Conservation (phyloP, 1,140 invertebrate species). For the Nephotettix cincticeps region DNA sequence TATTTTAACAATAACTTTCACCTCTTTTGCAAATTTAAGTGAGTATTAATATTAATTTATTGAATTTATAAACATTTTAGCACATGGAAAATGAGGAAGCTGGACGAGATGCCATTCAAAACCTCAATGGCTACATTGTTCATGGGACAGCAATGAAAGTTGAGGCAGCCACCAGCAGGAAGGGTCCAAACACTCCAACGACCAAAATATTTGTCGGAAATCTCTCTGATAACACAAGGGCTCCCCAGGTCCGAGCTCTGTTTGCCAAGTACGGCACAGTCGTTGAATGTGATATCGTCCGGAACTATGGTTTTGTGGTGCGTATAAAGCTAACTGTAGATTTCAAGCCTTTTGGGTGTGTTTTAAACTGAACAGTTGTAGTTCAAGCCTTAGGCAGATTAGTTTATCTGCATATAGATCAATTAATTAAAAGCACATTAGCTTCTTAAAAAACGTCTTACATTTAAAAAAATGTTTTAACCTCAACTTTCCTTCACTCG, state of each 20-base stretch:
- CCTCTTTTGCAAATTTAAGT: no score
- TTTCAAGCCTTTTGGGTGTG: no score
- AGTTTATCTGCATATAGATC: no score
- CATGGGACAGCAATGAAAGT: constrained; percentile 89
- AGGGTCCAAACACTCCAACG: constrained; percentile 78
- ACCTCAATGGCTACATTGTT: constrained; percentile 83
- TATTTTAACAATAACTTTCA: no score
- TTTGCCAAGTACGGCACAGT: constrained; percentile 88
- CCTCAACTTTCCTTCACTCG: no score
- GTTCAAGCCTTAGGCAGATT: no score
- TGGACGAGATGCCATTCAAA: constrained; percentile 88
- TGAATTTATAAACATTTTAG: no score
- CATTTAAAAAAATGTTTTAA: no score
- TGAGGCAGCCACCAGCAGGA: constrained; percentile 83
- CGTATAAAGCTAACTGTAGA: constrained; percentile 36
- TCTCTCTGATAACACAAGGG: constrained; percentile 84
- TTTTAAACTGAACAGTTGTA: no score
- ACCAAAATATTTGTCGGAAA: constrained; percentile 91
- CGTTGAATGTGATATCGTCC: constrained; percentile 87
- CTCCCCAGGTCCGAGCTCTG: constrained; percentile 79
- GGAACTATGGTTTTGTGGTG: constrained; percentile 87
- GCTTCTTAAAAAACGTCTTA: no score
- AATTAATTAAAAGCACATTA: no score
- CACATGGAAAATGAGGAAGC: constrained; percentile 93
- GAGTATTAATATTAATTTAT: no score